A percentile compares a stretch with the other conserved stretches of the same genome.
These are phyloP conservation scores for Theretra japonica DNA, from an alignment of 2,888 invertebrate genomes.

Conservation along the genomic window DNA sequence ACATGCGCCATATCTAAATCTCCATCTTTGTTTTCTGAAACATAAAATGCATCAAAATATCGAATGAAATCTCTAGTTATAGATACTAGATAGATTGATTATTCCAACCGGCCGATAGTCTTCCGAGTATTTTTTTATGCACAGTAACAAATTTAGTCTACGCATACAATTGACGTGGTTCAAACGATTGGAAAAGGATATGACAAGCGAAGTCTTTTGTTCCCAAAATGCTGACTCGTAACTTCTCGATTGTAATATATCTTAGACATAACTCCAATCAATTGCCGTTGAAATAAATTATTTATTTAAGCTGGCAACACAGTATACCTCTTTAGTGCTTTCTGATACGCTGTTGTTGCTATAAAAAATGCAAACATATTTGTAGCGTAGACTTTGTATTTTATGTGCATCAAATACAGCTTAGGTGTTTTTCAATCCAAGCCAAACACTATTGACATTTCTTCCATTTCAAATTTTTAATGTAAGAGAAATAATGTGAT, in stretches of 20 bases:
- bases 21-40: too few relatives aligned
- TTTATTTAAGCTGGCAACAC: neutral
- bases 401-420: neutral
- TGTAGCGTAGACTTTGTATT: conserved; percentile 22
- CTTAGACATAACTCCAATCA: neutral
- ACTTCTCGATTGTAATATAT: conserved; percentile 4
- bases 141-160: too few relatives aligned
- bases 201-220: neutral
- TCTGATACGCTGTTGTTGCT: conserved; percentile 3
- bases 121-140: conserved; percentile 1
- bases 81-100: too few relatives aligned
- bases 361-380: neutral
- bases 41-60: too few relatives aligned
- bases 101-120: too few relatives aligned
- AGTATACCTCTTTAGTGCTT: neutral
- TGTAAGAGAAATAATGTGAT: conserved; percentile 31
- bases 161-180: neutral
- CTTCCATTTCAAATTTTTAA: conserved; percentile 20
- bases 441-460: conserved; percentile 17
- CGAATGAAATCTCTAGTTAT: too few relatives aligned
- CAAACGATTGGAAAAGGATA: neutral
- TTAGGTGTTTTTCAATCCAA: neutral
- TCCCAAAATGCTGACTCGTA: too few relatives aligned
- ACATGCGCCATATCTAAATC: too few relatives aligned
- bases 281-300: neutral